A percentile compares a stretch with the other conserved stretches of the same genome.
Conservation (phyloP, 2,888 invertebrate species). For the Ommatoiulus sabulosus region DNA sequence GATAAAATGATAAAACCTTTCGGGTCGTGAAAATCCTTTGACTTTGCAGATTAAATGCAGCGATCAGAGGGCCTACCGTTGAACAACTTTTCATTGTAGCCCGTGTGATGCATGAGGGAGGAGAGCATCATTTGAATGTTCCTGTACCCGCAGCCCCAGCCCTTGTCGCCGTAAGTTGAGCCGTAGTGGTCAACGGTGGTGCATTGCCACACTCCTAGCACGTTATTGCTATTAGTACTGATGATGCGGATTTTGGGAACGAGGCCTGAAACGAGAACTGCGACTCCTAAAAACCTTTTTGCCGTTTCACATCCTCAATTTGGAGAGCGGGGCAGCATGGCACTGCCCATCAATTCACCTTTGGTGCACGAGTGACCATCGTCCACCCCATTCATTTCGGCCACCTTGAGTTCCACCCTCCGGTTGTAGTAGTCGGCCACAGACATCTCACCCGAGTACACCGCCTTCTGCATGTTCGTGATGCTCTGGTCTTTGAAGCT, state of each 20-base stretch:
- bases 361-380: conserved; percentile 84
- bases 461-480: conserved; percentile 82
- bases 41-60: neutral
- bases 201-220: conserved; percentile 79
- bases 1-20: conserved; percentile 45
- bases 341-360: conserved; percentile 69
- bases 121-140: conserved; percentile 94
- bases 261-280: conserved; percentile 63
- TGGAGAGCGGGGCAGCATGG: neutral
- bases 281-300: neutral
- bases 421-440: conserved; percentile 87
- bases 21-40: no score
- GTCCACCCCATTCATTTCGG: conserved; percentile 83
- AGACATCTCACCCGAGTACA: conserved; percentile 86
- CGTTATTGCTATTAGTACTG: conserved; percentile 70
- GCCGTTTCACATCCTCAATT: neutral
- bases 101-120: conserved; percentile 78
- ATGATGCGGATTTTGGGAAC: conserved; percentile 65
- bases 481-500: conserved; percentile 83
- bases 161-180: conserved; percentile 87
- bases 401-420: conserved; percentile 79
- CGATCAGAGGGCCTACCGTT: conserved; percentile 64
- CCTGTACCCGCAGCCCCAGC: conserved; percentile 94
- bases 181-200: conserved; percentile 88
- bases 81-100: conserved; percentile 74